Conservation (phyloP, 2,113 vertebrate species). For the Paraplagusia blochii region DNA sequence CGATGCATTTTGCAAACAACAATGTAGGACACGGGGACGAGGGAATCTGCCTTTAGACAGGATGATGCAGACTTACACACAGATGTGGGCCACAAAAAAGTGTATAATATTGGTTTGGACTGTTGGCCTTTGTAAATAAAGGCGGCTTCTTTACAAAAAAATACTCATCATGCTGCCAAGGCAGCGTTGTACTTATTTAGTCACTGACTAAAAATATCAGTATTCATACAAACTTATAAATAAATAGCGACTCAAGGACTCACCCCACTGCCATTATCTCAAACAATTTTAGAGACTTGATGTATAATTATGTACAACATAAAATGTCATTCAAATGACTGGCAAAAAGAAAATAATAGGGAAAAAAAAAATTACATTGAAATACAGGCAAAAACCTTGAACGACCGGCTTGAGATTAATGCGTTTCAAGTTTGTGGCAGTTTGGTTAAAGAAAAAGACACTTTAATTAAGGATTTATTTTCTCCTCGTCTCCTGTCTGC, state of each 20-base stretch:
- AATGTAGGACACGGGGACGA: slow-evolving; percentile 46
- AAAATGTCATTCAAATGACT: slow-evolving; percentile 41
- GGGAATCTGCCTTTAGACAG: slow-evolving; percentile 58
- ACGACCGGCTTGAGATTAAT: slow-evolving; percentile 54
- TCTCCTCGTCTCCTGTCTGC: slow-evolving; percentile 18
- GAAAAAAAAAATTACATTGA: slow-evolving; percentile 30
- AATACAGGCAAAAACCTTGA: slow-evolving; percentile 54
- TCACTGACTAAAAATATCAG: slow-evolving; percentile 98
- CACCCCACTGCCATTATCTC: slow-evolving; percentile 41
- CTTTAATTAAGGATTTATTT: slow-evolving; percentile 30
- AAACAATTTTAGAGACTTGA: slow-evolving; percentile 57
- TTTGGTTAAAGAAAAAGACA: slow-evolving; percentile 54
- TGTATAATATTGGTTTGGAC: slow-evolving; percentile 61
- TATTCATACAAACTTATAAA: slow-evolving; percentile 89
- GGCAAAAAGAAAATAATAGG: slow-evolving; percentile 32
- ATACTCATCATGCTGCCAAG: slow-evolving; percentile 91
- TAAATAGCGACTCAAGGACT: slow-evolving; percentile 86
- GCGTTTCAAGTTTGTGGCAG: slow-evolving; percentile 79
- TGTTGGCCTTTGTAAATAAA: slow-evolving; percentile 92
- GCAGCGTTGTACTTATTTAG: slow-evolving; percentile 95
- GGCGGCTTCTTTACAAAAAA: slow-evolving; percentile 90
- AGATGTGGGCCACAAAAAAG: slow-evolving; percentile 60
- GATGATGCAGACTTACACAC: slow-evolving; percentile 66
- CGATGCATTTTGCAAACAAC: slow-evolving; percentile 56
- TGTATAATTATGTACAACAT: slow-evolving; percentile 54